Percentiles rank a stretch among this genome's conserved stretches.
phyloP scores from a whole-genome alignment of 2,888 invertebrate species.

The Trachelus tabidus region DNA sequence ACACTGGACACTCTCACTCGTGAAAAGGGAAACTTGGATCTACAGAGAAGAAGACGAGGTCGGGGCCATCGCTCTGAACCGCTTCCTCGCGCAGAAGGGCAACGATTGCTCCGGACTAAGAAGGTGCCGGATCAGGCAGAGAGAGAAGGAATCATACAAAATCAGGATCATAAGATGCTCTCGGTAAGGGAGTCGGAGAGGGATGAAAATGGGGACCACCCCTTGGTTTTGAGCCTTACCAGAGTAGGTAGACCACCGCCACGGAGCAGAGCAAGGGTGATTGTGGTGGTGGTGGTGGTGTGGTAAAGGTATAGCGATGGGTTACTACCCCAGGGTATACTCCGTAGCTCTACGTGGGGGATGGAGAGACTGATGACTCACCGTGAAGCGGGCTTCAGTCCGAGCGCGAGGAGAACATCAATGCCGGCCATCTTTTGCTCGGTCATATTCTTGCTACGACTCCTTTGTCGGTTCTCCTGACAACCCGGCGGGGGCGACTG shows the following conservation, averaged over 20 bases:
- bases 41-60: background rate
- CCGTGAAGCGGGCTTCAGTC: conserved; percentile 67
- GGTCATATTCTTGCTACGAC: conserved; percentile 32
- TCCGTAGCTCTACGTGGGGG: background rate
- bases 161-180: conserved; percentile 11
- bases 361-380: conserved; percentile 43
- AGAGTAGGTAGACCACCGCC: conserved; percentile 1
- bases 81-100: background rate
- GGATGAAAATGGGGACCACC: background rate
- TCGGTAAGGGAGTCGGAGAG: background rate
- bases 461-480: conserved; percentile 24
- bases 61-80: background rate
- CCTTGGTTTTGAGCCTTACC: background rate
- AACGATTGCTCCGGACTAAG: background rate
- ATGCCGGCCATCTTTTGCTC: conserved; percentile 60
- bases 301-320: conserved; percentile 1
- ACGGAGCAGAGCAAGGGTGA: background rate
- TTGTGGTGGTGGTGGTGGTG: conserved; percentile 2
- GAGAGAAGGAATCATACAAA: background rate
- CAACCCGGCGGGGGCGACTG: conserved; percentile 17
- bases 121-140: background rate
- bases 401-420: conserved; percentile 70
- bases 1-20: background rate
- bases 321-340: background rate
- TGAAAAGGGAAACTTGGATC: conserved; percentile 1